Percentiles rank a stretch among this genome's conserved stretches.
Evolutionary conservation across 37 sponge, comb jelly and placozoan genomes (phyloP).

Genomic region (Eunapius fragilis): DNA sequence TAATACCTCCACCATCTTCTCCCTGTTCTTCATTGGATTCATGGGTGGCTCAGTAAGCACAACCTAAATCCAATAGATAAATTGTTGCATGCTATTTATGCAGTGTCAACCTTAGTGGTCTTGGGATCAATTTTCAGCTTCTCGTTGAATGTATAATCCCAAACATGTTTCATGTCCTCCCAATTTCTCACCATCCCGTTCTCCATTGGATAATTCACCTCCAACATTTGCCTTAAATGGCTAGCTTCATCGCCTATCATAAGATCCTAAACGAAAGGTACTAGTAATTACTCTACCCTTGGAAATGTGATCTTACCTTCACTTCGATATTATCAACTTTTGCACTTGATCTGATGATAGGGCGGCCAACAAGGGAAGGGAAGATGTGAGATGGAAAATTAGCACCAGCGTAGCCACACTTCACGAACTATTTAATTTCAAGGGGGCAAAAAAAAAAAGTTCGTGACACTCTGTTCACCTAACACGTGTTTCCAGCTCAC

Average conservation of each 20-base stretch:
- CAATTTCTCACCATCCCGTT: slow-evolving; percentile 99
- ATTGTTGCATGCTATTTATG: no score
- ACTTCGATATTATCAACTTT: slow-evolving; percentile 97
- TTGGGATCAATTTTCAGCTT: slow-evolving; percentile 88
- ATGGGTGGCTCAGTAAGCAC: slow-evolving; percentile 99
- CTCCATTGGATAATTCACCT: slow-evolving; percentile 99
- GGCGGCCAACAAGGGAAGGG: slow-evolving; percentile 97
- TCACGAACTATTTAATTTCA: slow-evolving; percentile 93
- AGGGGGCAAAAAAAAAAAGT: no score
- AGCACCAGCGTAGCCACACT: slow-evolving; percentile 98
- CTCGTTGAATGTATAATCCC: slow-evolving; percentile 98
- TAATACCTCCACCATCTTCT: slow-evolving; percentile 97
- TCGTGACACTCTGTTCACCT: no score
- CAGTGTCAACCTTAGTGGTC: slow-evolving; percentile 70
- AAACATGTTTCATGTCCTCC: slow-evolving; percentile 99
- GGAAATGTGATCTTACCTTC: slow-evolving; percentile 63
- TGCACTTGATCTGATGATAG: slow-evolving; percentile 93
- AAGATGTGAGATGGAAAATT: slow-evolving; percentile 99
- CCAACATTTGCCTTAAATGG: slow-evolving; percentile 92
- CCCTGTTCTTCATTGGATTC: slow-evolving; percentile 99
- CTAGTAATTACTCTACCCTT: no score
- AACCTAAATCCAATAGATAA: slow-evolving; percentile 35
- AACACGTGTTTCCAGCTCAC: slow-evolving; percentile 56
- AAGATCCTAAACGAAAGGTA: slow-evolving; percentile 89
- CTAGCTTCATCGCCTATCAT: slow-evolving; percentile 99